phyloP scores from a whole-genome alignment of 2,888 invertebrate genomes.

The Cosmia pyralina region DNA sequence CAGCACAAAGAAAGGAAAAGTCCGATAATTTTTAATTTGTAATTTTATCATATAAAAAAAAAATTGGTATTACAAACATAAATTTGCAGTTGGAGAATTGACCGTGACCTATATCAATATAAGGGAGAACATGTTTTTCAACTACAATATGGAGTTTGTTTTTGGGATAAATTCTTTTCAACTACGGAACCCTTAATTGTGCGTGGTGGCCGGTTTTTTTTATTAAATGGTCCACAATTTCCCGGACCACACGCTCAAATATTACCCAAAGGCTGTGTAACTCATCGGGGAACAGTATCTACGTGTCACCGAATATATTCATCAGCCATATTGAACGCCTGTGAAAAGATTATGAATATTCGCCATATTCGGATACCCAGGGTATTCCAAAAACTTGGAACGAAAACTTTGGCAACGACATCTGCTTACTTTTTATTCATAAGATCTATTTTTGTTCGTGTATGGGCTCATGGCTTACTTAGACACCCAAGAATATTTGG shows the following conservation, averaged over 20 bases:
- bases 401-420: constrained; percentile 36
- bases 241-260: constrained; percentile 23
- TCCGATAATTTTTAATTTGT: no score
- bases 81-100: no score
- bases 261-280: constrained; percentile 28
- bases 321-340: constrained; percentile 36
- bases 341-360: constrained; percentile 57
- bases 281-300: constrained; percentile 25
- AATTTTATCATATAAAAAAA: no score
- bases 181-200: no score
- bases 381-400: constrained; percentile 39
- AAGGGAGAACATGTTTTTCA: no score
- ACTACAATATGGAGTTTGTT: no score
- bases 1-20: no score
- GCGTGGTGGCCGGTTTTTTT: background rate
- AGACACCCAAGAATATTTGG: constrained; percentile 18
- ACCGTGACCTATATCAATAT: no score
- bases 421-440: constrained; percentile 50
- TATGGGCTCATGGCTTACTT: constrained; percentile 28
- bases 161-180: no score
- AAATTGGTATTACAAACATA: no score
- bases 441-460: constrained; percentile 36
- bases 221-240: constrained; percentile 9
- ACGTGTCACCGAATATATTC: constrained; percentile 48
- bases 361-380: constrained; percentile 41